Conservation (phyloP, 2,113 vertebrate genomes). For the Nothoprocta pentlandii region DNA sequence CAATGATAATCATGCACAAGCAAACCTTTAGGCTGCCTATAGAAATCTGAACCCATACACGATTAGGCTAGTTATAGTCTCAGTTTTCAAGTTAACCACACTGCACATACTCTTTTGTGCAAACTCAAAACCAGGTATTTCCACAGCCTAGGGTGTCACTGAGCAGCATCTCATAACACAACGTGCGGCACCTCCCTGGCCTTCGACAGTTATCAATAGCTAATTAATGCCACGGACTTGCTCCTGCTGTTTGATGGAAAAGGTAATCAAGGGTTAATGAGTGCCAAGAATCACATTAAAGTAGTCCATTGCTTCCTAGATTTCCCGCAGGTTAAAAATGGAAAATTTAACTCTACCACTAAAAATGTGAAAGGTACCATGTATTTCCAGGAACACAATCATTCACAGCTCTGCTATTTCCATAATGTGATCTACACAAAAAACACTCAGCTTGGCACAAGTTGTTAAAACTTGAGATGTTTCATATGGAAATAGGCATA, state of each 20-base stretch:
- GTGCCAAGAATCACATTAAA: conserved; percentile 23
- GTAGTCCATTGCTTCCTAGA: conserved; percentile 25
- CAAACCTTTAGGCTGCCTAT: background rate
- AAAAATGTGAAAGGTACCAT: background rate
- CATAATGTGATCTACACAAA: background rate
- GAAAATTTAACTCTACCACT: conserved; percentile 47
- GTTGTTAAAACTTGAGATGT: background rate
- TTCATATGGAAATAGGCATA: background rate
- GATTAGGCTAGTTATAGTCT: background rate
- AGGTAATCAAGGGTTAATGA: conserved; percentile 59
- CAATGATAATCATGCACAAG: background rate
- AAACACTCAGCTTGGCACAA: background rate
- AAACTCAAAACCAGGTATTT: background rate
- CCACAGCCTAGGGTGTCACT: background rate
- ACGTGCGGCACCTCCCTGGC: background rate
- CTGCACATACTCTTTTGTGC: background rate
- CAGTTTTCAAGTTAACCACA: background rate
- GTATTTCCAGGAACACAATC: background rate
- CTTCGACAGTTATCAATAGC: conserved; percentile 23
- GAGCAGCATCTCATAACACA: background rate
- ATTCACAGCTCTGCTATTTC: background rate
- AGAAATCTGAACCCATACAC: background rate
- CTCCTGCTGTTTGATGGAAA: conserved; percentile 45
- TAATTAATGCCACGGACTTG: conserved; percentile 30
- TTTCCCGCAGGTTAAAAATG: conserved; percentile 44